Evolutionary conservation across 2,888 invertebrate species (phyloP).

Genomic region (Athalia circularis): DNA sequence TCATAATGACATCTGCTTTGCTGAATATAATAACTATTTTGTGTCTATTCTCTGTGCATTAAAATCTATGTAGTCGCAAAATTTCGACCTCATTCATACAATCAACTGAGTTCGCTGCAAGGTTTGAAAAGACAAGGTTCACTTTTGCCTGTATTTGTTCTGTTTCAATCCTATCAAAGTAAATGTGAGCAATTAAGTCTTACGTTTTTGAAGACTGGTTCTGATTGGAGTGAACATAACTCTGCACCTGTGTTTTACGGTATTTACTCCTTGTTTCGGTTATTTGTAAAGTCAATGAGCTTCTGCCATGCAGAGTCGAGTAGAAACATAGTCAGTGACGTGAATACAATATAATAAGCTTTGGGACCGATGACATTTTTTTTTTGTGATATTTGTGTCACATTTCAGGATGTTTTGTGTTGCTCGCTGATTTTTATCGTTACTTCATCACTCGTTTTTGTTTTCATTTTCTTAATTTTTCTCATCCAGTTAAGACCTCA

Average conservation of each 20-base stretch:
- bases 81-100: too few species aligned
- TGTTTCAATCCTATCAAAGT: too few species aligned
- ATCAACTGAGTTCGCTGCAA: too few species aligned
- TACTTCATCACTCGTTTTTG: neutral
- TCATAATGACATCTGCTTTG: conserved; percentile 26
- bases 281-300: neutral
- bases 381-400: conserved; percentile 6
- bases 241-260: too few species aligned
- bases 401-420: neutral
- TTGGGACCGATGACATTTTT: neutral
- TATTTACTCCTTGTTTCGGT: too few species aligned
- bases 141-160: too few species aligned
- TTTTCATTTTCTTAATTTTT: neutral
- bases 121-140: too few species aligned
- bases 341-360: neutral
- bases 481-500: too few species aligned
- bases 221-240: too few species aligned
- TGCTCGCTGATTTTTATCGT: neutral
- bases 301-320: neutral
- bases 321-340: neutral
- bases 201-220: too few species aligned
- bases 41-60: neutral
- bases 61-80: too few species aligned
- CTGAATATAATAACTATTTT: conserved; percentile 14
- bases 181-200: too few species aligned